Percentiles rank a stretch among this genome's conserved stretches.
Conservation (phyloP, 2,113 vertebrate genomes). For the Girardinichthys multiradiatus region DNA sequence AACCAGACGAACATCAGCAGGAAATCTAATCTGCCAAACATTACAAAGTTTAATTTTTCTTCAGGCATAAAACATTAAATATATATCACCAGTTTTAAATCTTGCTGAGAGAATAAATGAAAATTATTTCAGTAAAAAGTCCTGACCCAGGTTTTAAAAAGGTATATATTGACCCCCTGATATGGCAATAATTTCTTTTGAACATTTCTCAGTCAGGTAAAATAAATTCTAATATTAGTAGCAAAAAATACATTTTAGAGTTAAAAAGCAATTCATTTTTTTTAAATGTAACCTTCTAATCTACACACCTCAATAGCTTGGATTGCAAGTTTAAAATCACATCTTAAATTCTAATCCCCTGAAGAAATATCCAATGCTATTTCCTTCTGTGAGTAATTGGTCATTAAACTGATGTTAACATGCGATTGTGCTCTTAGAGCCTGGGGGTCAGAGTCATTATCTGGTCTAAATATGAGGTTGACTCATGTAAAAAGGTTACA, state of each 20-base stretch:
- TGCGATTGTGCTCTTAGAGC: conserved; percentile 15
- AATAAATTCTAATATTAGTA: conserved; percentile 16
- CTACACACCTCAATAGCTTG: rapidly evolving
- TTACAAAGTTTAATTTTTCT: not conserved
- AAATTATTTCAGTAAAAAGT: not conserved
- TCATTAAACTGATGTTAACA: conserved; percentile 34
- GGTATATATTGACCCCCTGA: not conserved
- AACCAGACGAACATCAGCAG: not conserved
- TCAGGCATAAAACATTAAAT: not conserved
- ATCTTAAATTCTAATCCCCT: not conserved
- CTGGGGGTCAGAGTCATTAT: not conserved
- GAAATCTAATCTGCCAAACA: not conserved
- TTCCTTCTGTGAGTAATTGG: conserved; percentile 17
- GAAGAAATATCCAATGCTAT: conserved; percentile 1
- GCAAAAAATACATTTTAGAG: not conserved
- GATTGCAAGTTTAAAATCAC: conserved; percentile 1
- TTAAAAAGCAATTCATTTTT: not conserved
- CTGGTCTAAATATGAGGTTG: conserved; percentile 2
- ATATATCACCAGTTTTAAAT: not conserved
- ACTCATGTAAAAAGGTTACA: conserved; percentile 7
- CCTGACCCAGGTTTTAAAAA: conserved; percentile 2
- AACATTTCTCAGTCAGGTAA: conserved; percentile 23
- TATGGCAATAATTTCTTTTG: not conserved
- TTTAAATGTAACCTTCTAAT: not conserved
- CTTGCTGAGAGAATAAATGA: not conserved